Evolutionary conservation across 2,888 invertebrate genomes (phyloP).

Genomic region (Beris morrisii): DNA sequence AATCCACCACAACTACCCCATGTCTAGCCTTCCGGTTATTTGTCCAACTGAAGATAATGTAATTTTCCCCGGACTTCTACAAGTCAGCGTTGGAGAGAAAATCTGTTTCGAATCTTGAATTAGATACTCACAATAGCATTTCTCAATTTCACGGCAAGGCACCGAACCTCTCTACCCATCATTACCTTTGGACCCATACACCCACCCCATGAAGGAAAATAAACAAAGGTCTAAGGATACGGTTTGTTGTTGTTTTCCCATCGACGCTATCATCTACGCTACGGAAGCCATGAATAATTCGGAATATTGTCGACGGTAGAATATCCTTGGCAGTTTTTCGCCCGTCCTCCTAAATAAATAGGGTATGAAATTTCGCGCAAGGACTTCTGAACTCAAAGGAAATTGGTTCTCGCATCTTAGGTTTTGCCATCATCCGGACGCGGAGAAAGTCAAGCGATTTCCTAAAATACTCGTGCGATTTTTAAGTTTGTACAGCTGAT

Average conservation of each 20-base stretch:
- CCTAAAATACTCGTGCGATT: neutral
- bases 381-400: neutral
- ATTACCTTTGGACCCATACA: neutral
- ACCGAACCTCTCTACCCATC: neutral
- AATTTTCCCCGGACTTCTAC: slow-evolving; percentile 40
- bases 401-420: no score
- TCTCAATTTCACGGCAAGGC: slow-evolving; percentile 30
- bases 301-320: slow-evolving; percentile 9
- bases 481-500: slow-evolving; percentile 30
- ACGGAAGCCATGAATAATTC: slow-evolving; percentile 36
- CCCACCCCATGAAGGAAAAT: neutral
- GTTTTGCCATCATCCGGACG: neutral
- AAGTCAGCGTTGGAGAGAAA: slow-evolving; percentile 41
- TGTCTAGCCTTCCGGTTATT: slow-evolving; percentile 34
- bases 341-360: neutral
- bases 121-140: slow-evolving; percentile 41
- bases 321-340: neutral
- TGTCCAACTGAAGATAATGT: slow-evolving; percentile 43
- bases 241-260: slow-evolving; percentile 33
- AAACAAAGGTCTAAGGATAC: slow-evolving; percentile 23
- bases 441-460: neutral
- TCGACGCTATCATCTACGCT: slow-evolving; percentile 34
- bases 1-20: neutral
- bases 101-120: slow-evolving; percentile 45
- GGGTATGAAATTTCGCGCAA: neutral